Base-by-base conservation (phyloP, 1,140 invertebrate species). In the Drosophila gunungcola region DNA sequence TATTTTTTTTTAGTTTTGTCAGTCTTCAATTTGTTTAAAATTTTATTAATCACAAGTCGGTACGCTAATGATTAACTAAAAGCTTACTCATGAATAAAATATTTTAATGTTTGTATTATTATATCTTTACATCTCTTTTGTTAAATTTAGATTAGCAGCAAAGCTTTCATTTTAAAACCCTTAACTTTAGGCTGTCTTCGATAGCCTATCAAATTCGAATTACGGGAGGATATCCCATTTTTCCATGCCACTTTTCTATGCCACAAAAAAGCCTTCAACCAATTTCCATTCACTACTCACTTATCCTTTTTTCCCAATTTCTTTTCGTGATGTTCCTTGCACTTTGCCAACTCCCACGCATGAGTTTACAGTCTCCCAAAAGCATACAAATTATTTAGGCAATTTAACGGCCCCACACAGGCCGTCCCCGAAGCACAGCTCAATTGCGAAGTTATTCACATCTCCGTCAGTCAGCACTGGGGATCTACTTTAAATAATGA, bases 311-410 rank as follows among this genome's bases (percentile, higher is more conserved):
- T 43, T 53, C 4, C 27, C 3, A 6, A 10, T 41, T 63, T 11
- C 39, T 63, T 38, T 42, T 46, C 38, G 4, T 29, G 36, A 25
- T 48, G 42, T 32, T 16, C 57, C 27, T 41, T 67, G 52, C 69
- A 74, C 25, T 78, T 58, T 51, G 42, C 39, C 45, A 49, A 60
- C 41, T 73, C 25, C 38, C 61, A 76, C 38, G 57, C 72, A 75
- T 62, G 57, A 38, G 54, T 39, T 52, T 43, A 27, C 34, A 61
- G 52, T 39, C 34, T 82, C 70, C 76, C 65, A 51, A 48, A 72
- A 81, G 83, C 80, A 70, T 80, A 89, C 84, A 88, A 88, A 88
- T 88, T 89, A 89, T 89, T 83, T 80, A 88, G 84, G 76, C 83
- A 80, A 88, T 88, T 88, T 73, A 58, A 64, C 57, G 36, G 42